phyloP scores from a whole-genome alignment of 2,888 invertebrate species.

The Drosophila cognata region DNA sequence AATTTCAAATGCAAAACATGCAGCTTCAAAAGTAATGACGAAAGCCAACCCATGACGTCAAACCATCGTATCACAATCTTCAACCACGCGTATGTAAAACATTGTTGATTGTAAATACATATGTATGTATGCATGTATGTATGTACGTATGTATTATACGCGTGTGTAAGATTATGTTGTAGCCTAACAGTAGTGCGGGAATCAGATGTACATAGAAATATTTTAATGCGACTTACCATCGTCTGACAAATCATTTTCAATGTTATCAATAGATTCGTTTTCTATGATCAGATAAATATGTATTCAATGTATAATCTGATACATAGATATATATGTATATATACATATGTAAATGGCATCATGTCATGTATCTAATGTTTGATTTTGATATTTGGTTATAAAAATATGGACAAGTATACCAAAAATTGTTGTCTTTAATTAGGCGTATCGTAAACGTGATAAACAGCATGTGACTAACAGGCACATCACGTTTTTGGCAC shows the following conservation, averaged over 20 bases:
- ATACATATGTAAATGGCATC: neutral
- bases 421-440: conserved; percentile 11
- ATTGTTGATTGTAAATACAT: neutral
- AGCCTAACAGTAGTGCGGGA: neutral
- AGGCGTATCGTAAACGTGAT: conserved; percentile 57
- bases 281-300: neutral
- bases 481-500: conserved; percentile 44
- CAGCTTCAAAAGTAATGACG: conserved; percentile 25
- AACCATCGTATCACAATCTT: conserved; percentile 9
- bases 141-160: neutral
- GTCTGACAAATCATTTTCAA: neutral
- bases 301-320: neutral
- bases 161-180: neutral
- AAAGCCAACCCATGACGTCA: conserved; percentile 42
- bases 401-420: conserved; percentile 9
- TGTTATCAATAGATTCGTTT: neutral
- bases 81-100: neutral
- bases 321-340: neutral
- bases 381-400: conserved; percentile 7
- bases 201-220: neutral
- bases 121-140: neutral
- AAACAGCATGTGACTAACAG: conserved; percentile 48
- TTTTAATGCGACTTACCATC: no score
- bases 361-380: neutral
- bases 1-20: neutral